phyloP scores from a whole-genome alignment of 2,113 vertebrate species.

The Sylvilagus bachmani region DNA sequence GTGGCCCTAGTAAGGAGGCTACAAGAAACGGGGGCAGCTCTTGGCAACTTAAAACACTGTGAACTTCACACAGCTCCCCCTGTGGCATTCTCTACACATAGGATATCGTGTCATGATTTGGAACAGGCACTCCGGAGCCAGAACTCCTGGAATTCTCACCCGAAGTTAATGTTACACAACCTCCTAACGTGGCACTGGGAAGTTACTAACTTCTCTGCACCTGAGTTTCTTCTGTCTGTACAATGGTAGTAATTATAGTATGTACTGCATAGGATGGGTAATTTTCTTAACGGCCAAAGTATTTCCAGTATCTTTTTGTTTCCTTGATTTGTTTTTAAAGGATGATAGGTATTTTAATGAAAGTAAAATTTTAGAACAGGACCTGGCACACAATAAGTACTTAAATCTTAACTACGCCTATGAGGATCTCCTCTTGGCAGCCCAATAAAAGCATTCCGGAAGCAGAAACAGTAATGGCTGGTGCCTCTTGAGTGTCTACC shows the following conservation, averaged over 20 bases:
- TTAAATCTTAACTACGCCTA: background rate
- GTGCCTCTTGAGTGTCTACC: background rate
- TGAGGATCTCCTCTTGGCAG: background rate
- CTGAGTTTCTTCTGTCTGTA: conserved; percentile 17
- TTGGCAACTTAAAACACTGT: background rate
- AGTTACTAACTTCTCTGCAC: conserved; percentile 22
- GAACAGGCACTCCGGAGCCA: background rate
- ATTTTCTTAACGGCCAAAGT: background rate
- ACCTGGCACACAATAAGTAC: background rate
- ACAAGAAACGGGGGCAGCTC: background rate
- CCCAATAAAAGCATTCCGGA: background rate
- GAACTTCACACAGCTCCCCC: background rate
- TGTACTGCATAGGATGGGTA: background rate
- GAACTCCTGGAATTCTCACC: background rate
- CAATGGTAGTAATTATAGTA: background rate
- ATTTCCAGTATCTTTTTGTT: background rate
- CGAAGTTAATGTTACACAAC: background rate
- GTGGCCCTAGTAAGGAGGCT: background rate
- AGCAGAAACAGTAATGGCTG: background rate
- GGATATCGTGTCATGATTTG: background rate
- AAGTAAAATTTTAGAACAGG: conserved; percentile 40
- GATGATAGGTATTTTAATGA: background rate
- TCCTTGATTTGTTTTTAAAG: background rate
- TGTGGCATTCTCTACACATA: background rate
- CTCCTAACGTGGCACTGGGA: background rate